Conservation (phyloP, 2,797 vertebrate genomes). For the Mormyrops boulengeri region DNA sequence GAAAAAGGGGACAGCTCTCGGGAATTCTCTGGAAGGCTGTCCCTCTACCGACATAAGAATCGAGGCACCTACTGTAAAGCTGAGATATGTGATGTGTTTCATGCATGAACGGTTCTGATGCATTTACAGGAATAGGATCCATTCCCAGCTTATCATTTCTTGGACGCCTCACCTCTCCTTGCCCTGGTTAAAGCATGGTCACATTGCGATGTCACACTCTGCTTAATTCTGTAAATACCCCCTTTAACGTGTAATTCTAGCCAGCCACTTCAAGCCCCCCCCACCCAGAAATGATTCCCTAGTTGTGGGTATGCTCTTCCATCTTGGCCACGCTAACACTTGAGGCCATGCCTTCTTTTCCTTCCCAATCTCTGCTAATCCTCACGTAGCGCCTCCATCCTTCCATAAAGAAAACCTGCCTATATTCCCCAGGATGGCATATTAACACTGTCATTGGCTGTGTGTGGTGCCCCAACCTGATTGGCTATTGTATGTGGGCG, state of each 20-base stretch:
- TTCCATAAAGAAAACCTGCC: slow-evolving; percentile 10
- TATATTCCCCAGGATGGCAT: slow-evolving; percentile 12
- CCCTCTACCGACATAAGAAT: slow-evolving; percentile 42
- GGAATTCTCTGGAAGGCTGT: slow-evolving; percentile 51
- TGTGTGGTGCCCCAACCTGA: background rate
- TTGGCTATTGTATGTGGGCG: background rate
- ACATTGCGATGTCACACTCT: slow-evolving; percentile 55
- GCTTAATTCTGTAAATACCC: slow-evolving; percentile 52
- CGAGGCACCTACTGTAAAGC: slow-evolving; percentile 50
- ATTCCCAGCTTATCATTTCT: slow-evolving; percentile 64
- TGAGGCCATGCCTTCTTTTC: background rate
- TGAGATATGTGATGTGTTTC: slow-evolving; percentile 67
- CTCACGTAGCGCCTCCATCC: slow-evolving; percentile 8
- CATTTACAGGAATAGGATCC: slow-evolving; percentile 76
- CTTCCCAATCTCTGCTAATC: slow-evolving; percentile 20
- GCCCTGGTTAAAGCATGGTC: slow-evolving; percentile 58
- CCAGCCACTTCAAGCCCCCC: slow-evolving; percentile 45
- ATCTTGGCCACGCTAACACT: slow-evolving; percentile 3
- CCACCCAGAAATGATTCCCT: slow-evolving; percentile 49
- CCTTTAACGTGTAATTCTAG: slow-evolving; percentile 55
- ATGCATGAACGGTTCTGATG: slow-evolving; percentile 65
- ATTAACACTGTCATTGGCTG: slow-evolving; percentile 18
- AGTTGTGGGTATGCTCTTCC: slow-evolving; percentile 35
- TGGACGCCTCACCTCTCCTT: slow-evolving; percentile 31
- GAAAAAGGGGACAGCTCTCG: slow-evolving; percentile 38